Evolutionary conservation across 2,113 vertebrate species (phyloP).

Genomic region (Nerophis ophidion): DNA sequence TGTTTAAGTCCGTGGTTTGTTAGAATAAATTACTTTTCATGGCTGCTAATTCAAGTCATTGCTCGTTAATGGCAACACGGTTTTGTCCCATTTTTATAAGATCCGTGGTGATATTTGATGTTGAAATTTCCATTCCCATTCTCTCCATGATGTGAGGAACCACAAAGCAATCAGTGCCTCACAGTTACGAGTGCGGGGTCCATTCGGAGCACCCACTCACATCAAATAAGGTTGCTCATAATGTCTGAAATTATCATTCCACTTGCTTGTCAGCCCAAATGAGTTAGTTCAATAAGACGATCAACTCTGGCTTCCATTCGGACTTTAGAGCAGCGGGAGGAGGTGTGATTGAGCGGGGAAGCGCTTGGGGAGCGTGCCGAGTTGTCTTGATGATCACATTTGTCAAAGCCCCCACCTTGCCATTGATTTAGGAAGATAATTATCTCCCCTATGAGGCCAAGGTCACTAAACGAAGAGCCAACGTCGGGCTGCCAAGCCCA

Average conservation of each 20-base stretch:
- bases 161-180: neutral
- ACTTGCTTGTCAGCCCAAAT: neutral
- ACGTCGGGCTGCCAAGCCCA: constrained; percentile 42
- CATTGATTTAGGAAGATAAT: constrained; percentile 63
- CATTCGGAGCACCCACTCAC: neutral
- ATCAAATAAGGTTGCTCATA: neutral
- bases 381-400: constrained; percentile 51
- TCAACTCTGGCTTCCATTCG: neutral
- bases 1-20: too few species aligned
- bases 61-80: too few species aligned
- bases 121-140: too few species aligned
- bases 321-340: neutral
- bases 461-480: constrained; percentile 38
- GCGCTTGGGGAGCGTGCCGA: constrained; percentile 18
- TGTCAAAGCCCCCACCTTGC: constrained; percentile 38
- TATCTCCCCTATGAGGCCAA: constrained; percentile 52
- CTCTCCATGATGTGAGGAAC: neutral
- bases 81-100: too few species aligned
- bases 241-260: neutral
- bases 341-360: constrained; percentile 41
- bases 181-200: neutral
- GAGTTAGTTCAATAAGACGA: neutral
- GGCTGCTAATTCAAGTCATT: too few species aligned
- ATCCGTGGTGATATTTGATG: too few species aligned
- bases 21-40: too few species aligned